Conservation (phyloP, 2,888 invertebrate genomes). For the Epirrita christyi region DNA sequence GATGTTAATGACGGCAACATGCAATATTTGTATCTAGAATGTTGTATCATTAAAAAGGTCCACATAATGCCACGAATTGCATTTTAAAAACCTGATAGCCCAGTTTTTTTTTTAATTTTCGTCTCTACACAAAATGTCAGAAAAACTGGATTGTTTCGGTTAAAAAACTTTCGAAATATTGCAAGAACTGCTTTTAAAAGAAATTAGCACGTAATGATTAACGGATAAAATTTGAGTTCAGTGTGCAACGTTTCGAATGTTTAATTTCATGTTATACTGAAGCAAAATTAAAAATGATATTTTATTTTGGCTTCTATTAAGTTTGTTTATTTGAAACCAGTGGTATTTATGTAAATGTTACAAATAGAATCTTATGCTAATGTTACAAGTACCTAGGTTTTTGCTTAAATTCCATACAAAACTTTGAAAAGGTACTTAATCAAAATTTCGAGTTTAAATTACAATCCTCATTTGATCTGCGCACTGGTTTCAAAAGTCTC, state of each 20-base stretch:
- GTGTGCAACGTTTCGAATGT: conserved; percentile 42
- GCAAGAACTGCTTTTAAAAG: conserved; percentile 34
- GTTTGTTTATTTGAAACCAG: conserved; percentile 18
- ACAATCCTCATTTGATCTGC: no score
- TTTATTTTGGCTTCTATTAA: conserved; percentile 36
- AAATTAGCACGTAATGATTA: conserved; percentile 19
- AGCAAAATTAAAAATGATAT: conserved; percentile 40
- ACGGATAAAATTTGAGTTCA: neutral
- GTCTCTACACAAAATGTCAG: conserved; percentile 24
- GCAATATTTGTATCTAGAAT: neutral
- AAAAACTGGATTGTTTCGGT: conserved; percentile 42
- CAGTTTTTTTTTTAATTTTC: conserved; percentile 32
- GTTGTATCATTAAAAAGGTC: conserved; percentile 3
- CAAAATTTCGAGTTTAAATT: no score
- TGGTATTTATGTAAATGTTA: neutral
- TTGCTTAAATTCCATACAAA: neutral
- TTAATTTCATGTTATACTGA: conserved; percentile 33
- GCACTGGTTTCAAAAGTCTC: conserved; percentile 52
- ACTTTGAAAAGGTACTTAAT: no score
- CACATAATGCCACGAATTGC: conserved; percentile 33
- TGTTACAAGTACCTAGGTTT: neutral
- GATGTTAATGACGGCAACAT: neutral
- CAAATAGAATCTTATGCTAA: no score
- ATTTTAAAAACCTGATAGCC: conserved; percentile 43
- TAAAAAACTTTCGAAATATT: conserved; percentile 41